Conservation (phyloP, 2,113 vertebrate species). For the Triplophysa tibetana region DNA sequence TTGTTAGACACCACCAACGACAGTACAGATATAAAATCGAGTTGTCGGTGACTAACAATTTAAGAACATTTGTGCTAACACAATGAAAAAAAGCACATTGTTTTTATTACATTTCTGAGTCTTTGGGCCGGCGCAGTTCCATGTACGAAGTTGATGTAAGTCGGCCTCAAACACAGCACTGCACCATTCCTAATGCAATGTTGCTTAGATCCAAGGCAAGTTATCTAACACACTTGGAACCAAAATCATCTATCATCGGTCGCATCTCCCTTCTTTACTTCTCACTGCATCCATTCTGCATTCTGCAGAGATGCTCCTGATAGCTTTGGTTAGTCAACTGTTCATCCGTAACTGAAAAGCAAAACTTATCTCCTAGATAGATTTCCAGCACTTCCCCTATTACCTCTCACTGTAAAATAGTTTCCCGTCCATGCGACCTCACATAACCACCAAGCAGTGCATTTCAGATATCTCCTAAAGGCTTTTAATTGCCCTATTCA, state of each 20-base stretch:
- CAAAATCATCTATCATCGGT: conserved; percentile 54
- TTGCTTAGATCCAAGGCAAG: conserved; percentile 49
- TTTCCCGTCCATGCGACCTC: background rate
- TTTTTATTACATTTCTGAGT: background rate
- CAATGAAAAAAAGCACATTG: background rate
- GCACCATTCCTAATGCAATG: conserved; percentile 55
- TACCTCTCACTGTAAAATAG: background rate
- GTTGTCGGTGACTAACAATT: too few relatives aligned
- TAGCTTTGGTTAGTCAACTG: conserved; percentile 28
- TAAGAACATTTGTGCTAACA: too few relatives aligned
- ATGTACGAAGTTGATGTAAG: conserved; percentile 26
- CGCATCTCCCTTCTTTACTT: conserved; percentile 12
- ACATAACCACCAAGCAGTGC: background rate
- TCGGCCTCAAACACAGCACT: conserved; percentile 31
- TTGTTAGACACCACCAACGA: too few relatives aligned
- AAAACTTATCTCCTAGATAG: background rate
- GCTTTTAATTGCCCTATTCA: conserved; percentile 23
- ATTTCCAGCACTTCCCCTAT: conserved; percentile 5
- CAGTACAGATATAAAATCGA: too few relatives aligned
- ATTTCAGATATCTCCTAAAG: background rate
- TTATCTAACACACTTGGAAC: conserved; percentile 47
- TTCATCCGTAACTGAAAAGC: conserved; percentile 19
- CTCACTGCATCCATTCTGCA: conserved; percentile 24
- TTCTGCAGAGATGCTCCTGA: conserved; percentile 12
- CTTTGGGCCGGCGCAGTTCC: conserved; percentile 24